Evolutionary conservation across 2,113 vertebrate genomes (phyloP).

Genomic region (Pachycephala philippinensis): DNA sequence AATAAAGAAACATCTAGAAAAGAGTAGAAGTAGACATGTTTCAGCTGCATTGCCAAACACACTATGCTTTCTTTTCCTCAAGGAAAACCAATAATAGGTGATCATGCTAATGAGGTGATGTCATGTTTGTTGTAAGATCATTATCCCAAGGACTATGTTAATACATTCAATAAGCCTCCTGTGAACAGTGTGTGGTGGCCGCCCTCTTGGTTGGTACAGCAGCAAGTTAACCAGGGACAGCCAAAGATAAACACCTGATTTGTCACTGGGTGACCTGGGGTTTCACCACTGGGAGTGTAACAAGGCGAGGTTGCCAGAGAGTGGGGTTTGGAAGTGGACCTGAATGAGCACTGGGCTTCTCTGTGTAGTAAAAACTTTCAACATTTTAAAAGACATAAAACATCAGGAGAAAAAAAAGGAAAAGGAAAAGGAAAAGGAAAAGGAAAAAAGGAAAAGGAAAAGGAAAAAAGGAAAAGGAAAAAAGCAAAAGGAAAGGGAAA

Average conservation of each 20-base stretch:
- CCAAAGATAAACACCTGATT: not conserved
- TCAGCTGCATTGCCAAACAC: not conserved
- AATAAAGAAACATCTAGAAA: not conserved
- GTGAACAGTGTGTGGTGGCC: slow-evolving; percentile 27
- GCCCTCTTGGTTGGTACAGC: not conserved
- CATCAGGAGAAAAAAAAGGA: not conserved
- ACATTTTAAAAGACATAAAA: not conserved
- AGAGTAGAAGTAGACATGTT: not conserved
- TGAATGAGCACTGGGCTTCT: not conserved
- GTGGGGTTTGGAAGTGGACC: not conserved
- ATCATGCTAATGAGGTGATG: slow-evolving; percentile 27
- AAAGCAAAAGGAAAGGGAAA: not conserved
- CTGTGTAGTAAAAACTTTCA: not conserved
- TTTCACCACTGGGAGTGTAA: not conserved
- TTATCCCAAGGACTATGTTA: slow-evolving; percentile 42
- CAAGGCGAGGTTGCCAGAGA: not conserved
- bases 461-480: not conserved
- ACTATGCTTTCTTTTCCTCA: not conserved
- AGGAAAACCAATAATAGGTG: not conserved
- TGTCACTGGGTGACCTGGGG: not conserved
- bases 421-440: not conserved
- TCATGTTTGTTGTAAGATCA: not conserved
- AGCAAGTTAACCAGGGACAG: not conserved
- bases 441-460: not conserved
- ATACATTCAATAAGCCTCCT: slow-evolving; percentile 8